Conservation (phyloP, 1,140 invertebrate species). For the Drosophila sproati region DNA sequence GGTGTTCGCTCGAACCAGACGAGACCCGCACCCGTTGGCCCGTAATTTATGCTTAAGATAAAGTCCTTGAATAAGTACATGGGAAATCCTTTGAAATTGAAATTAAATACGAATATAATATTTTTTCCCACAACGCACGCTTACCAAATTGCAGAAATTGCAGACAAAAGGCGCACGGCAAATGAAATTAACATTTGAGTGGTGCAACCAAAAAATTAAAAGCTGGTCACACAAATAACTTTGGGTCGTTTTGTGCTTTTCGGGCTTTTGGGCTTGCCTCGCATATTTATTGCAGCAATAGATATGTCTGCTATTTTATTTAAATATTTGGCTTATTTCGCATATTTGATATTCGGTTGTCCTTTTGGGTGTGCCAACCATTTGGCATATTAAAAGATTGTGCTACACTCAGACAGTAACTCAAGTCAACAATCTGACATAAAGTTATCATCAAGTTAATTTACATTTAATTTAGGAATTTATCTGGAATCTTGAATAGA, state of each 20-base stretch:
- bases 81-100: slow-evolving; percentile 84
- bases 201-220: slow-evolving; percentile 74
- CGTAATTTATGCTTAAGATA: slow-evolving; percentile 84
- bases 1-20: slow-evolving; percentile 5
- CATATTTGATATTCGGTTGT: slow-evolving; percentile 11
- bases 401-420: too few species aligned
- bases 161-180: slow-evolving; percentile 76
- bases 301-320: slow-evolving; percentile 67
- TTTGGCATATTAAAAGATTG: too few species aligned
- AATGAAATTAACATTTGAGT: slow-evolving; percentile 83
- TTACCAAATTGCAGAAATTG: slow-evolving; percentile 29
- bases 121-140: slow-evolving; percentile 56
- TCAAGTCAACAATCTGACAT: too few species aligned
- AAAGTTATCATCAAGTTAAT: too few species aligned
- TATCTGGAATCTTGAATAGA: too few species aligned
- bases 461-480: too few species aligned
- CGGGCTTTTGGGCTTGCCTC: slow-evolving; percentile 10
- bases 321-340: slow-evolving; percentile 46
- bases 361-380: not conserved
- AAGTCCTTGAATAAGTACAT: slow-evolving; percentile 84
- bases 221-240: slow-evolving; percentile 39
- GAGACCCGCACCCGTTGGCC: slow-evolving; percentile 72
- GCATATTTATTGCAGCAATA: slow-evolving; percentile 69
- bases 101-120: slow-evolving; percentile 84
- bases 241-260: not conserved